Percentiles rank a stretch among this genome's conserved stretches.
Evolutionary conservation across 2,113 vertebrate genomes (phyloP).

Genomic region (Ophiodon elongatus): DNA sequence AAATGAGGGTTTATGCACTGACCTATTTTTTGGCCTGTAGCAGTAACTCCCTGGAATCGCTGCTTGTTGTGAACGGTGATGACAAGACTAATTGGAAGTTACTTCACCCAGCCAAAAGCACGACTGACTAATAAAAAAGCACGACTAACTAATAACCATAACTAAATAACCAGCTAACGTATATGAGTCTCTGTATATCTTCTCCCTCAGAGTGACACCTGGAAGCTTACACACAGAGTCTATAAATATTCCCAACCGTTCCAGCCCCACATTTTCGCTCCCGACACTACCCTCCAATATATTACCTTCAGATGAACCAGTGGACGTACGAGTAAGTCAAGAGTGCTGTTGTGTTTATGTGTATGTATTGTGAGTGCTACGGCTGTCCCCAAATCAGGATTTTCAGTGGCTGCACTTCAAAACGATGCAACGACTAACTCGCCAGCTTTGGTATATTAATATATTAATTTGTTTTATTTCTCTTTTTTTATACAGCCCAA

Average conservation of each 20-base stretch:
- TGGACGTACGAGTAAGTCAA: conserved; percentile 63
- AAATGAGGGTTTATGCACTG: neutral
- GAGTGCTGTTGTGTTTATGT: neutral
- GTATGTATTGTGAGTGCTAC: neutral
- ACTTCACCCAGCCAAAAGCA: too few relatives aligned
- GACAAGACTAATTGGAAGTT: too few relatives aligned
- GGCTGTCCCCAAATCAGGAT: neutral
- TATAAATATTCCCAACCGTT: conserved; percentile 68
- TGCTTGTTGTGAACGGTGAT: too few relatives aligned
- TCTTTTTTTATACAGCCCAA: neutral
- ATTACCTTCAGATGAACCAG: conserved; percentile 34
- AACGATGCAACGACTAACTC: neutral
- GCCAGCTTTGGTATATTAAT: neutral
- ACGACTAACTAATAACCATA: neutral
- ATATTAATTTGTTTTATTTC: neutral
- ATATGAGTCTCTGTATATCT: conserved; percentile 9
- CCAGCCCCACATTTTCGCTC: conserved; percentile 84
- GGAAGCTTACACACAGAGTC: conserved; percentile 59
- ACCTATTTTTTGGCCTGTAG: neutral
- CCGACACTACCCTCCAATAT: conserved; percentile 71
- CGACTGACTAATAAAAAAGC: too few relatives aligned
- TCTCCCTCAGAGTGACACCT: conserved; percentile 60
- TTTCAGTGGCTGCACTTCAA: neutral
- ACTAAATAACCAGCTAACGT: neutral
- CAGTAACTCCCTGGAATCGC: too few relatives aligned